Conservation (phyloP, 2,888 invertebrate species). For the Agonum fuliginosum region DNA sequence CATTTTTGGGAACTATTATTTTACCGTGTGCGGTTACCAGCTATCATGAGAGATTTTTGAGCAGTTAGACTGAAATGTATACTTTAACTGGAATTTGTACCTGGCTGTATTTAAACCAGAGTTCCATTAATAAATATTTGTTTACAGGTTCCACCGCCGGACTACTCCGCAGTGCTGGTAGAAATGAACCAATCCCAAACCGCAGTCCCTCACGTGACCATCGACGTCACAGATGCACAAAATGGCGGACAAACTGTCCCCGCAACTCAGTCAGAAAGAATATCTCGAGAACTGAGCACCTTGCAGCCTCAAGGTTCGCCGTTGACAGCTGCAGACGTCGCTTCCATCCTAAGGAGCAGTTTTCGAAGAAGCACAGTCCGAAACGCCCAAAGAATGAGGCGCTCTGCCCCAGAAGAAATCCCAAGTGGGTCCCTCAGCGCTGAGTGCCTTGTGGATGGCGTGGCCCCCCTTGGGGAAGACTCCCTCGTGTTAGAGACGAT, state of each 20-base stretch:
- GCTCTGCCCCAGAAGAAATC: constrained; percentile 72
- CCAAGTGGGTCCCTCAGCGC: constrained; percentile 75
- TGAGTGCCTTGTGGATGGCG: constrained; percentile 78
- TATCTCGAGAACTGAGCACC: constrained; percentile 33
- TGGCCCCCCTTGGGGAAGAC: constrained; percentile 76
- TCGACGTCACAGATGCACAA: constrained; percentile 63
- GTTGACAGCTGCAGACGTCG: constrained; percentile 76
- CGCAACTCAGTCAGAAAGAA: neutral
- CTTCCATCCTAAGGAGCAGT: constrained; percentile 76
- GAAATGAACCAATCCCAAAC: constrained; percentile 75
- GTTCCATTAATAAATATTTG: constrained; percentile 39
- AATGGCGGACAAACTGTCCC: constrained; percentile 61
- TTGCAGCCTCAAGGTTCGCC: constrained; percentile 66
- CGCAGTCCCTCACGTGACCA: constrained; percentile 54
- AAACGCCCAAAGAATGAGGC: constrained; percentile 68
- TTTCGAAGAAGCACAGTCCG: constrained; percentile 74
- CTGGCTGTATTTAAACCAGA: too few relatives aligned
- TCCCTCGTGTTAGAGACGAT: constrained; percentile 70
- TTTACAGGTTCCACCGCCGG: constrained; percentile 76
- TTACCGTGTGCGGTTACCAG: too few relatives aligned
- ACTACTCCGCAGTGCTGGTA: constrained; percentile 78
- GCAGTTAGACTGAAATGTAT: too few relatives aligned
- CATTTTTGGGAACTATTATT: too few relatives aligned
- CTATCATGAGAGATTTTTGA: too few relatives aligned
- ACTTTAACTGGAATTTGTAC: too few relatives aligned